phyloP scores from a whole-genome alignment of 2,888 invertebrate species.

The Lithophane semibrunnea region DNA sequence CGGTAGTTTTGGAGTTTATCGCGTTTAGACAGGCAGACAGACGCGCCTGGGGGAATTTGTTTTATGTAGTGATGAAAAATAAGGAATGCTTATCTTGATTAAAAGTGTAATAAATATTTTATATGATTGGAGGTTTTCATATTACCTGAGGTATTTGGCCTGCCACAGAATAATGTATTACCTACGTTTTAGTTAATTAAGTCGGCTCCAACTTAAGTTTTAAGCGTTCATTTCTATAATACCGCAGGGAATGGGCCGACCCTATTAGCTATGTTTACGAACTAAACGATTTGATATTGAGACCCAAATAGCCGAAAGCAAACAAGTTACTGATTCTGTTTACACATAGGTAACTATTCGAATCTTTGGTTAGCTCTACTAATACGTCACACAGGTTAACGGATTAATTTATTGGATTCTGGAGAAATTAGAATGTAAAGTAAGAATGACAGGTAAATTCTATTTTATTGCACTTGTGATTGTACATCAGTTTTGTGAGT shows the following conservation, averaged over 20 bases:
- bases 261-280: slow-evolving; percentile 51
- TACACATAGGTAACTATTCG: slow-evolving; percentile 30
- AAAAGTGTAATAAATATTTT: slow-evolving; percentile 41
- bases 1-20: too few species aligned
- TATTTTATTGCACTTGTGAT: too few species aligned
- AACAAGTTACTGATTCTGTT: slow-evolving; percentile 58
- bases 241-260: slow-evolving; percentile 46
- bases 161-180: slow-evolving; percentile 39
- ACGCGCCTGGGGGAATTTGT: too few species aligned
- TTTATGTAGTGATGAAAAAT: slow-evolving; percentile 1
- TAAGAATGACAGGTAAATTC: too few species aligned
- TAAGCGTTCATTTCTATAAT: slow-evolving; percentile 51
- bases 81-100: slow-evolving; percentile 40
- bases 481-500: too few species aligned
- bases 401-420: background rate
- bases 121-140: slow-evolving; percentile 36
- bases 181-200: slow-evolving; percentile 56
- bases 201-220: slow-evolving; percentile 57
- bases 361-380: slow-evolving; percentile 38
- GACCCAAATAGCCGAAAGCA: slow-evolving; percentile 43
- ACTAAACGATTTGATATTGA: slow-evolving; percentile 54
- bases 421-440: background rate
- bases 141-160: slow-evolving; percentile 44
- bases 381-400: slow-evolving; percentile 13
- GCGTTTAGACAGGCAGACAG: too few species aligned